These are phyloP conservation scores for Borostomias antarcticus DNA, from an alignment of 2,797 vertebrate species.

Conservation along the genomic window DNA sequence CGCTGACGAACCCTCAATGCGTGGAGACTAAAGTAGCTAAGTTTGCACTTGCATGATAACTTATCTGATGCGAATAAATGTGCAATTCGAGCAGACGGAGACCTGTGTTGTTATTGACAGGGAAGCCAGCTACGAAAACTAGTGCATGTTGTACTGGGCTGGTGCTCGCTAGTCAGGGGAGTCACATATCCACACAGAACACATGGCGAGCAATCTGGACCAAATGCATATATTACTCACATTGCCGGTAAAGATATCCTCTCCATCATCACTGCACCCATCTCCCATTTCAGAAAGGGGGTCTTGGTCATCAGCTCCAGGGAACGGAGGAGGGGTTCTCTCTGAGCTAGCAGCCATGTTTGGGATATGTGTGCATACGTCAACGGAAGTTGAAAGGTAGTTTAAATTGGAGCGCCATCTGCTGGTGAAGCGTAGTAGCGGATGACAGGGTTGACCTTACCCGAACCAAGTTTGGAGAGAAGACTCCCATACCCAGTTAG, in stretches of 20 bases:
- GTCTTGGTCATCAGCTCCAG: constrained; percentile 61
- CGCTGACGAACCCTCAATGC: too few relatives aligned
- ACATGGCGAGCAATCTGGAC: too few relatives aligned
- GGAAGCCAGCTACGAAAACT: background rate
- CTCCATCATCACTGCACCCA: constrained; percentile 77
- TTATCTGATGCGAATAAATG: background rate
- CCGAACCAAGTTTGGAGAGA: too few relatives aligned
- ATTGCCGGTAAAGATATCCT: constrained; percentile 72
- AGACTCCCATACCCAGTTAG: too few relatives aligned
- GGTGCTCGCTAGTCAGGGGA: background rate
- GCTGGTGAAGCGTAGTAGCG: too few relatives aligned
- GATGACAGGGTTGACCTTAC: too few relatives aligned
- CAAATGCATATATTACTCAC: too few relatives aligned
- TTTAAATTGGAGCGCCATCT: constrained; percentile 39
- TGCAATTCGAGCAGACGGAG: background rate
- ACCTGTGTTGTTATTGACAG: background rate
- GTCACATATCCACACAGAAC: background rate
- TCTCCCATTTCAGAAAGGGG: constrained; percentile 56
- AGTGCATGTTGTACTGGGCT: background rate
- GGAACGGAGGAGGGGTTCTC: constrained; percentile 74
- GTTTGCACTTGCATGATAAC: too few relatives aligned
- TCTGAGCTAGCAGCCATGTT: constrained; percentile 72
- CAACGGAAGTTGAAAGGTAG: constrained; percentile 37
- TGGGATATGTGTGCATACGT: constrained; percentile 40
- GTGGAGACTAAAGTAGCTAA: too few relatives aligned